Evolutionary conservation across 2,797 vertebrate genomes (phyloP).

Genomic region (Serranus cabrilla): DNA sequence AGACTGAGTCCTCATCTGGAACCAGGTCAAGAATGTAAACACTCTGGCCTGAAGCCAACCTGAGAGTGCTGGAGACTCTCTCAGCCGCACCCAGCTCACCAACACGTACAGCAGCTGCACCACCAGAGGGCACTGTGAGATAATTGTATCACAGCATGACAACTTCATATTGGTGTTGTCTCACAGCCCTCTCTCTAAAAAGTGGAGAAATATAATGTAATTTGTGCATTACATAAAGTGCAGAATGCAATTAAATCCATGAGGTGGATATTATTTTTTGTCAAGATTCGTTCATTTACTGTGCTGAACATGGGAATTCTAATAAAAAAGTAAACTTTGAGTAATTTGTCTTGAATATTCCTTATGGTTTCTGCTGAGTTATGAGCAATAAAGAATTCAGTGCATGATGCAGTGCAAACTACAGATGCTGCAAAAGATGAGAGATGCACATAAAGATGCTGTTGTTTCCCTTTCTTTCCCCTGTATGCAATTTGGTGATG

Average conservation of each 20-base stretch:
- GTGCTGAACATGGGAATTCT: conserved; percentile 18
- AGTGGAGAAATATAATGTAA: conserved; percentile 14
- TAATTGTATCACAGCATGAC: conserved; percentile 28
- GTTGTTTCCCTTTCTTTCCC: background rate
- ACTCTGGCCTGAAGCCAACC: conserved; percentile 35
- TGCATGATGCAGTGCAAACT: background rate
- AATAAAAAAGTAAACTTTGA: conserved; percentile 17
- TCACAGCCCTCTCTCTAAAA: conserved; percentile 32
- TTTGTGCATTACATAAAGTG: conserved; percentile 37
- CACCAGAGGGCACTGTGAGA: conserved; percentile 77
- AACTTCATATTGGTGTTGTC: conserved; percentile 14
- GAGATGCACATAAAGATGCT: background rate
- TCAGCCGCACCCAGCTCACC: conserved; percentile 36
- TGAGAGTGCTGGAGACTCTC: conserved; percentile 14
- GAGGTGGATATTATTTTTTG: background rate
- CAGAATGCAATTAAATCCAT: conserved; percentile 38
- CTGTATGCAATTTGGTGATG: background rate
- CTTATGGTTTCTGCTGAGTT: background rate
- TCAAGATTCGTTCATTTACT: conserved; percentile 23
- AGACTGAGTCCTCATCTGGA: conserved; percentile 41
- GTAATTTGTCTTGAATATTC: background rate
- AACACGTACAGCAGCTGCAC: conserved; percentile 28
- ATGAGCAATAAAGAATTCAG: conserved; percentile 6
- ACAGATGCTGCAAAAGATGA: background rate
- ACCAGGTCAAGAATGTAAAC: conserved; percentile 50